phyloP scores from a whole-genome alignment of 1,140 invertebrate species.

The Pogonus chalceus region DNA sequence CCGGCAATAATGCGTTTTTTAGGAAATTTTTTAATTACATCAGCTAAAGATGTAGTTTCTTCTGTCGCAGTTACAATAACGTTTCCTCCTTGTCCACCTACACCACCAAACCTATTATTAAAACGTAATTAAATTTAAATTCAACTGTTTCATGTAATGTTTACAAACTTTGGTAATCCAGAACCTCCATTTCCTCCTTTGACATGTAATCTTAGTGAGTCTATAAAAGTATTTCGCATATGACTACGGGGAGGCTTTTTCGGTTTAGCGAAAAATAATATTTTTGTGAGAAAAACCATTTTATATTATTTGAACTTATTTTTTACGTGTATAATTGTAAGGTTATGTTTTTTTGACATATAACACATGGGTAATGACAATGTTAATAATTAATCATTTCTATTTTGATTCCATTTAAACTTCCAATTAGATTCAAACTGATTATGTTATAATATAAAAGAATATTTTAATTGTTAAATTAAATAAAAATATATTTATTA shows the following conservation, averaged over 20 bases:
- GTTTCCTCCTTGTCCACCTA: slow-evolving; percentile 78
- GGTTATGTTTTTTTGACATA: no score
- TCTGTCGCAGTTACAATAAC: slow-evolving; percentile 62
- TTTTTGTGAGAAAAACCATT: slow-evolving; percentile 34
- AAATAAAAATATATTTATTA: no score
- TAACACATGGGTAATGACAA: no score
- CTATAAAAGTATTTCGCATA: slow-evolving; percentile 50
- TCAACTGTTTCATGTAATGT: neutral
- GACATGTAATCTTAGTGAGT: slow-evolving; percentile 60
- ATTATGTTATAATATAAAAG: no score
- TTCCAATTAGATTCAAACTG: no score
- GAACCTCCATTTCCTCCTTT: slow-evolving; percentile 64
- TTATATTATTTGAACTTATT: slow-evolving; percentile 13
- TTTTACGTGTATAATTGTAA: no score
- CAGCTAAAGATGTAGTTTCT: slow-evolving; percentile 39
- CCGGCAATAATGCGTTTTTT: slow-evolving; percentile 50
- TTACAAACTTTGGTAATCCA: slow-evolving; percentile 31
- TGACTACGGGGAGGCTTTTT: slow-evolving; percentile 32
- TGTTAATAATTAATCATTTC: no score
- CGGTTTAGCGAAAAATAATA: slow-evolving; percentile 29
- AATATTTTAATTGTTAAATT: no score
- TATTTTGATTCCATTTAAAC: no score
- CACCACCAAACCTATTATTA: slow-evolving; percentile 64
- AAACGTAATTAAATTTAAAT: slow-evolving; percentile 6
- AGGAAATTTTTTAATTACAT: slow-evolving; percentile 41